phyloP scores from a whole-genome alignment of 2,113 vertebrate species.

The Craseonycteris thonglongyai region DNA sequence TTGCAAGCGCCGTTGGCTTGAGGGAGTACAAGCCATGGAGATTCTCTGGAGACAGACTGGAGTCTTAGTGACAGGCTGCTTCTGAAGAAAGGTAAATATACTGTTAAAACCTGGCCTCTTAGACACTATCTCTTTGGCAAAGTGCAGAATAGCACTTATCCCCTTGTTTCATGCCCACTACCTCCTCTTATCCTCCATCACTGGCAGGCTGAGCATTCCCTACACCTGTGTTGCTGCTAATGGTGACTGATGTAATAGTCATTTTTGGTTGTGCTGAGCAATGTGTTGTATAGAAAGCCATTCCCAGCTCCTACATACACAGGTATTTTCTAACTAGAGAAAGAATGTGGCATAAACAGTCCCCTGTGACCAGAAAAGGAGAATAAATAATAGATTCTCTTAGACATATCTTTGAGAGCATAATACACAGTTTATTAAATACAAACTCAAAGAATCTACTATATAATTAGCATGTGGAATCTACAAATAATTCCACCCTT shows the following conservation, averaged over 20 bases:
- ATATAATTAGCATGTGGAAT: background rate
- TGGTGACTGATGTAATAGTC: background rate
- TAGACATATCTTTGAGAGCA: background rate
- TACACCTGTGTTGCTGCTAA: background rate
- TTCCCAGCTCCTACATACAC: background rate
- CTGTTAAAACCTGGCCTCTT: background rate
- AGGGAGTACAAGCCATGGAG: slow-evolving; percentile 56
- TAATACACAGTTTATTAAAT: background rate
- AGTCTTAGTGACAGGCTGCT: slow-evolving; percentile 67
- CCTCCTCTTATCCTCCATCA: background rate
- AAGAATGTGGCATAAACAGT: background rate
- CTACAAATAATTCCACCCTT: background rate
- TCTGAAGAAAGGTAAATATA: background rate
- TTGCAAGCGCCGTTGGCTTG: slow-evolving; percentile 63
- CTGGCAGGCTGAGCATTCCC: background rate
- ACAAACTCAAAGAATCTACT: background rate
- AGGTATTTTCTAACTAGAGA: background rate
- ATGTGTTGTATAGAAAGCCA: background rate
- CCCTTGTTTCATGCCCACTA: background rate
- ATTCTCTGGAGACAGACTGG: slow-evolving; percentile 72
- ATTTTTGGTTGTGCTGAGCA: background rate
- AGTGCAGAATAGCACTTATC: background rate
- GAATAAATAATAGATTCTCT: background rate
- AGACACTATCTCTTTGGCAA: background rate
- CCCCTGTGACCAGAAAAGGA: background rate